A percentile compares a stretch with the other conserved stretches of the same genome.
These are phyloP conservation scores for Lepidurus couesii DNA, from an alignment of 1,140 invertebrate species.

Conservation along the genomic window DNA sequence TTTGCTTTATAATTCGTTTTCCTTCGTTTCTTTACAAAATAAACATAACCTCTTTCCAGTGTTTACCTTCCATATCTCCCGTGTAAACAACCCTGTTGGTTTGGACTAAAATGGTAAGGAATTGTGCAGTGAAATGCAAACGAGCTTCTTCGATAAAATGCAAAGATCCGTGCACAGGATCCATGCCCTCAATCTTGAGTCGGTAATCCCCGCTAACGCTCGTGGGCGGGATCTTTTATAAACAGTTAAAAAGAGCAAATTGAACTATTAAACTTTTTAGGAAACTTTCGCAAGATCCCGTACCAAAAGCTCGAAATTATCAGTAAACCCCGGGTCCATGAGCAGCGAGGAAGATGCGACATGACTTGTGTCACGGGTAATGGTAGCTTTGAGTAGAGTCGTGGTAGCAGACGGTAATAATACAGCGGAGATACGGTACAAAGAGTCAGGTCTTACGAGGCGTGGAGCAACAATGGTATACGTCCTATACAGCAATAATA, in stretches of 20 bases:
- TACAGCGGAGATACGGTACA: constrained; percentile 44
- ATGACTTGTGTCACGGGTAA: constrained; percentile 44
- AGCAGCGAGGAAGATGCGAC: constrained; percentile 40
- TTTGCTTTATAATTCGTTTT: not conserved
- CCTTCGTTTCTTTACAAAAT: not conserved
- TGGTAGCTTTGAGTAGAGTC: constrained; percentile 34
- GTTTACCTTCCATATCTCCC: constrained; percentile 44
- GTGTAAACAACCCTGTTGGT: constrained; percentile 48
- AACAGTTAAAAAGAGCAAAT: constrained; percentile 3
- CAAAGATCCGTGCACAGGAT: constrained; percentile 44
- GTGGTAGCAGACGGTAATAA: constrained; percentile 37
- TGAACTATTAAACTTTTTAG: not conserved
- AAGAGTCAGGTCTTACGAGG: constrained; percentile 43
- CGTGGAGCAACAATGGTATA: constrained; percentile 45
- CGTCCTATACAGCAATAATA: constrained; percentile 40
- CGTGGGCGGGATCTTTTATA: constrained; percentile 42
- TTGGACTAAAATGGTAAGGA: constrained; percentile 49
- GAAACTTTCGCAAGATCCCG: not conserved
- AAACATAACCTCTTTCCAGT: not conserved
- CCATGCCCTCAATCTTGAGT: constrained; percentile 46
- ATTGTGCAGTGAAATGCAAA: constrained; percentile 45
- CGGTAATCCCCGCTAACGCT: constrained; percentile 43
- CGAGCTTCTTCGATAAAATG: constrained; percentile 44
- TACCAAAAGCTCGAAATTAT: constrained; percentile 44
- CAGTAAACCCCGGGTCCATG: constrained; percentile 40